Conservation (phyloP, 2,888 invertebrate genomes). For the Asteroscopus sphinx region DNA sequence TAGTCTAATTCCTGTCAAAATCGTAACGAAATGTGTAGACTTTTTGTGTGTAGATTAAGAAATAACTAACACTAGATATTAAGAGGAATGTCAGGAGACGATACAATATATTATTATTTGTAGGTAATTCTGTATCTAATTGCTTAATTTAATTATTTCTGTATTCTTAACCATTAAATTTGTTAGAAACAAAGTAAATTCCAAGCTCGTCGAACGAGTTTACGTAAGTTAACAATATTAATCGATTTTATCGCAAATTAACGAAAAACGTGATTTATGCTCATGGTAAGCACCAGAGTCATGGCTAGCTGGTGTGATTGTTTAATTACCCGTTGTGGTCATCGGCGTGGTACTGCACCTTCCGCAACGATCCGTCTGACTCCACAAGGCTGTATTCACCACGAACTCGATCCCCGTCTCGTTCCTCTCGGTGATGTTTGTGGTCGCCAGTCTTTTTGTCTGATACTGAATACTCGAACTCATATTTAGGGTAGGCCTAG, state of each 20-base stretch:
- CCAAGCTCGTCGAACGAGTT: slow-evolving; percentile 27
- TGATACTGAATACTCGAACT: slow-evolving; percentile 90
- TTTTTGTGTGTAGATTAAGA: background rate
- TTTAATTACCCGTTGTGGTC: slow-evolving; percentile 87
- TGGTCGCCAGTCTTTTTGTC: slow-evolving; percentile 90
- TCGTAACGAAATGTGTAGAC: background rate
- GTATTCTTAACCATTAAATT: no score
- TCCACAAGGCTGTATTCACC: slow-evolving; percentile 90
- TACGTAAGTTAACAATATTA: slow-evolving; percentile 13
- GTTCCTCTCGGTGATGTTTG: slow-evolving; percentile 87
- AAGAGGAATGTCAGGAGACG: background rate
- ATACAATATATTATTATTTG: background rate
- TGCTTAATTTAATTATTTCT: no score
- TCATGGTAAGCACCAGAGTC: slow-evolving; percentile 42
- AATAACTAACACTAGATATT: background rate
- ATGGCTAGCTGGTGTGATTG: slow-evolving; percentile 42
- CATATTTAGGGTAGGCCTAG: slow-evolving; percentile 89
- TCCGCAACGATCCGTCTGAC: slow-evolving; percentile 89
- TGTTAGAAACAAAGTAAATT: slow-evolving; percentile 12
- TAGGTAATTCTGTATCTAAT: slow-evolving; percentile 12
- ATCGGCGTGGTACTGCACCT: slow-evolving; percentile 90
- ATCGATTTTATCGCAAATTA: slow-evolving; percentile 20
- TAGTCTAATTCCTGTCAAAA: background rate
- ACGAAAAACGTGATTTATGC: slow-evolving; percentile 45
- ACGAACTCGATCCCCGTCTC: slow-evolving; percentile 89